Evolutionary conservation across 1,140 invertebrate genomes (phyloP).

Genomic region (Pomacea maculata): DNA sequence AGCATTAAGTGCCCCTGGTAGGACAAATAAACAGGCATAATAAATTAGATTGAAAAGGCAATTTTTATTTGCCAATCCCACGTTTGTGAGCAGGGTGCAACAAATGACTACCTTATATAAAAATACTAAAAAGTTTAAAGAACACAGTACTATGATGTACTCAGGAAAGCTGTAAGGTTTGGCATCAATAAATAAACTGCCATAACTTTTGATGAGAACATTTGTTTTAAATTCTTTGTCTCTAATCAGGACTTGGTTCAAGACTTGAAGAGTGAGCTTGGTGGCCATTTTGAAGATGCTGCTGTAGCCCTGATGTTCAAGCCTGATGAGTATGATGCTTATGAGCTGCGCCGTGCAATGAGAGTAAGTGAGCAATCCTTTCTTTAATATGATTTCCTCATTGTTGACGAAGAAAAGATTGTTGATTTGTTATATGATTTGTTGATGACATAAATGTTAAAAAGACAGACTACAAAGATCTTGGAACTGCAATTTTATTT

Average conservation of each 20-base stretch:
- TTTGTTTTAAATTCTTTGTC: neutral
- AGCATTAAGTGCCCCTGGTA: too few species aligned
- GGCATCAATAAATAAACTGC: too few species aligned
- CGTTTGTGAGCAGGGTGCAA: too few species aligned
- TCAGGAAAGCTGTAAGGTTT: too few species aligned
- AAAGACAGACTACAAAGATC: neutral
- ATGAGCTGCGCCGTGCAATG: slow-evolving; percentile 63
- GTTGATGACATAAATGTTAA: neutral
- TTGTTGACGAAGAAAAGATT: neutral
- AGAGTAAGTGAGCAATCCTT: slow-evolving; percentile 42
- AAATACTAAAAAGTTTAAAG: too few species aligned
- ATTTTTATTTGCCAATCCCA: too few species aligned
- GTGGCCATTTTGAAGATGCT: slow-evolving; percentile 62
- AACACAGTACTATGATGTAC: too few species aligned
- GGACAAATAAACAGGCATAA: too few species aligned
- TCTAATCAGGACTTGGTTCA: slow-evolving; percentile 59
- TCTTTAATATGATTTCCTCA: slow-evolving; percentile 52
- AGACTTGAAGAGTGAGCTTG: slow-evolving; percentile 63
- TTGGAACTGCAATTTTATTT: neutral
- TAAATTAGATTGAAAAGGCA: too few species aligned
- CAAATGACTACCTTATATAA: too few species aligned
- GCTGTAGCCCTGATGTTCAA: slow-evolving; percentile 56
- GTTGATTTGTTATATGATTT: too few species aligned
- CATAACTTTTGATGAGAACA: too few species aligned
- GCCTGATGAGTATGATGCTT: slow-evolving; percentile 63